phyloP scores from a whole-genome alignment of 2,113 vertebrate species.

The Panurus biarmicus region DNA sequence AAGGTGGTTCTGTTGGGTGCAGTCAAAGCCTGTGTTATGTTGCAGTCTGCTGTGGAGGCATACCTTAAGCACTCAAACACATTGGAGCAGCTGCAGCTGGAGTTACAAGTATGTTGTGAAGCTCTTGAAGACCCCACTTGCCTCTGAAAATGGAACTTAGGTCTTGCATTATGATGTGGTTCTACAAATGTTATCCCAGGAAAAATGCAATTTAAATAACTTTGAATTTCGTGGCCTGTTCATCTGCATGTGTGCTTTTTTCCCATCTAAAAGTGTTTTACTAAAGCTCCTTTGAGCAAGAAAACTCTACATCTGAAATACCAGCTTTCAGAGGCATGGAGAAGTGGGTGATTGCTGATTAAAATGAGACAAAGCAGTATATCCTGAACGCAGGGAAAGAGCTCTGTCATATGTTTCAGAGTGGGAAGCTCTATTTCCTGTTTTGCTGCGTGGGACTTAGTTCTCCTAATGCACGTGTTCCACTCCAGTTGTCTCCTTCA shows the following conservation, averaged over 20 bases:
- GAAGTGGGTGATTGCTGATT: background rate
- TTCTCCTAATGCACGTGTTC: background rate
- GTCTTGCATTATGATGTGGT: background rate
- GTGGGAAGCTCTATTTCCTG: constrained; percentile 5
- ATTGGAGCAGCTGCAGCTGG: background rate
- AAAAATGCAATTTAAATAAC: background rate
- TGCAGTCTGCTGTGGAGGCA: background rate
- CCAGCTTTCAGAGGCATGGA: background rate
- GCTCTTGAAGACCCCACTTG: background rate
- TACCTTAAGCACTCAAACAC: too few relatives aligned
- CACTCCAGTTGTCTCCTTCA: background rate
- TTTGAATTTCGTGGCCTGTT: background rate
- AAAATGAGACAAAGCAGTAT: background rate
- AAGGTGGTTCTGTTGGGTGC: rapidly evolving
- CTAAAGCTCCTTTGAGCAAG: background rate
- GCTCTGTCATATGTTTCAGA: background rate
- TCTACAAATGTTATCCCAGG: background rate
- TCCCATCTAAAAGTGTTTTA: background rate
- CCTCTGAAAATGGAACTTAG: background rate
- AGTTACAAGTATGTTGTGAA: background rate
- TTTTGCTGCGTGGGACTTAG: background rate
- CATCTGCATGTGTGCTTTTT: background rate
- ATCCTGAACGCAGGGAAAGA: background rate
- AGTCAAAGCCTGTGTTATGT: background rate
- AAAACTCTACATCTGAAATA: background rate